Conservation (phyloP, 2,888 invertebrate species). For the Hypolimnas misippus region DNA sequence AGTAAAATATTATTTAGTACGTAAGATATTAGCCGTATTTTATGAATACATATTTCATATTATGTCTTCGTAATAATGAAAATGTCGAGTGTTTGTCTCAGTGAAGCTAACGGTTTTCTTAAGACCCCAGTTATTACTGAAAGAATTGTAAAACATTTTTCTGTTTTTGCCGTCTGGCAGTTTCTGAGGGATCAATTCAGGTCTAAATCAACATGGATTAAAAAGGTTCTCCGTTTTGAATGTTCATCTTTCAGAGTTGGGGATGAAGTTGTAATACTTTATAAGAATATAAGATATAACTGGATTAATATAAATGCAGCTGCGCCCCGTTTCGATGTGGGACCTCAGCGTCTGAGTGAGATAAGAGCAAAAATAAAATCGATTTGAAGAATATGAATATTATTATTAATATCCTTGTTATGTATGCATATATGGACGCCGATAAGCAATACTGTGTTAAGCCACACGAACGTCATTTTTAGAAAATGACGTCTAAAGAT, state of each 20-base stretch:
- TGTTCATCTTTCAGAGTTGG: neutral
- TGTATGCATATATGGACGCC: too few species aligned
- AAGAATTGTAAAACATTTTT: conserved; percentile 1
- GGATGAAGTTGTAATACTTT: too few species aligned
- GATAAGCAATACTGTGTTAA: too few species aligned
- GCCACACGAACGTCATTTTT: too few species aligned
- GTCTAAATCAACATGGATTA: conserved; percentile 5
- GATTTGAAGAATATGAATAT: too few species aligned
- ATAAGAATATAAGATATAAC: neutral
- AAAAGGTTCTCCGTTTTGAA: neutral
- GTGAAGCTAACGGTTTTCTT: conserved; percentile 3
- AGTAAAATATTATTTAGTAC: too few species aligned
- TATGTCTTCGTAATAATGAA: conserved; percentile 8
- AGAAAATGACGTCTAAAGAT: too few species aligned
- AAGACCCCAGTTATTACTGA: conserved; percentile 3
- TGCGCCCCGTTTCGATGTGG: too few species aligned
- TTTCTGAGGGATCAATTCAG: conserved; percentile 9
- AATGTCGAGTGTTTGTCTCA: conserved; percentile 7
- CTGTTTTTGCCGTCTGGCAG: conserved; percentile 5
- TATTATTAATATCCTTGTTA: too few species aligned
- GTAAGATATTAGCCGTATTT: neutral
- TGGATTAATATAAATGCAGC: neutral
- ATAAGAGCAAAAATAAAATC: too few species aligned
- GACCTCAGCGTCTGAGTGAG: too few species aligned
- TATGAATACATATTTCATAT: conserved; percentile 1